phyloP scores from a whole-genome alignment of 2,888 invertebrate genomes.

The Parnassius mnemosyne region DNA sequence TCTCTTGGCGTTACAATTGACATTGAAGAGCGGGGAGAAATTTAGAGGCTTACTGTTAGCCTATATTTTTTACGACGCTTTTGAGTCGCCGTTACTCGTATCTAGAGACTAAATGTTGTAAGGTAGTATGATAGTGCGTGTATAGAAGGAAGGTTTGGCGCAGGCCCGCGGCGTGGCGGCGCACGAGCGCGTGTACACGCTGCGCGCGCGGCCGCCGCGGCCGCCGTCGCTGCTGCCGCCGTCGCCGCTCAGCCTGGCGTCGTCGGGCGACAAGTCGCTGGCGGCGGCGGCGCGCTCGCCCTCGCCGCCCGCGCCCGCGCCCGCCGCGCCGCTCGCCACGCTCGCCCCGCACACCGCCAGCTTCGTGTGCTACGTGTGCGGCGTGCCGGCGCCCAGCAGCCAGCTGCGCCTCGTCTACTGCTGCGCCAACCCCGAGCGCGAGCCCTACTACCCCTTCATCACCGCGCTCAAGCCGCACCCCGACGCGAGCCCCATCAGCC shows the following conservation, averaged over 20 bases:
- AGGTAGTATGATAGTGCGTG: no score
- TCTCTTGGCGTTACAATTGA: no score
- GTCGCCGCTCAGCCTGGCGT: conserved; percentile 69
- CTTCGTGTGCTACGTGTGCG: conserved; percentile 95
- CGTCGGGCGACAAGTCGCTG: conserved; percentile 69
- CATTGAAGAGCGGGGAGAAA: no score
- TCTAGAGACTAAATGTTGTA: no score
- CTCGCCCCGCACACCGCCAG: conserved; percentile 63
- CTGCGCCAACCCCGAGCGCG: conserved; percentile 90
- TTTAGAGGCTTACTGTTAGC: no score
- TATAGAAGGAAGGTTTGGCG: no score
- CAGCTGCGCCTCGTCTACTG: conserved; percentile 91
- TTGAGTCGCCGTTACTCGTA: no score
- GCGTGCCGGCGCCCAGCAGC: conserved; percentile 88
- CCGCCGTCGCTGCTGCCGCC: conserved; percentile 81
- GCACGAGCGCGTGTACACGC: conserved; percentile 88
- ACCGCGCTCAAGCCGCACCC: conserved; percentile 88
- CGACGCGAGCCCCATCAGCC: conserved; percentile 93
- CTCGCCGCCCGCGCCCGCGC: conserved; percentile 51
- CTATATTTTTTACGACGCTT: no score
- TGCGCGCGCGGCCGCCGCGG: conserved; percentile 89
- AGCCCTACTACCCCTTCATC: conserved; percentile 95
- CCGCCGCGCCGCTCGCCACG: conserved; percentile 40
- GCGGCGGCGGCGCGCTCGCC: conserved; percentile 56
- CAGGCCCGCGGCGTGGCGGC: conserved; percentile 87